Evolutionary conservation across 2,888 invertebrate genomes (phyloP).

Genomic region (Bhutanitis thaidina): DNA sequence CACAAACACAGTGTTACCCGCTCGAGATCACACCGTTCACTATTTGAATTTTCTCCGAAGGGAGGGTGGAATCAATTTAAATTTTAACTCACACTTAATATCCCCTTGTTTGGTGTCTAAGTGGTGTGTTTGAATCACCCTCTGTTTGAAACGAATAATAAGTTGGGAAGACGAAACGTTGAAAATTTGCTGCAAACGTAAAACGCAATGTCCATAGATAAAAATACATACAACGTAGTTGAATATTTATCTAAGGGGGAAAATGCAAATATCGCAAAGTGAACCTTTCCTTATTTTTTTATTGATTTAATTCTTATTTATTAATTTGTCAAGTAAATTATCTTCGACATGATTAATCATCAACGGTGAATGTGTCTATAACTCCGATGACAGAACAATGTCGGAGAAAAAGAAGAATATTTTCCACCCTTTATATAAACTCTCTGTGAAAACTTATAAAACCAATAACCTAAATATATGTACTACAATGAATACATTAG

Average conservation of each 20-base stretch:
- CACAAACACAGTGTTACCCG: conserved; percentile 69
- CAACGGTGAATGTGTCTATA: no score
- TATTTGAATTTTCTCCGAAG: conserved; percentile 72
- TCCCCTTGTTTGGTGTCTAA: conserved; percentile 80
- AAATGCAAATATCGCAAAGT: conserved; percentile 15
- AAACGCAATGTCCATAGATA: conserved; percentile 14
- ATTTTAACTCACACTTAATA: conserved; percentile 80
- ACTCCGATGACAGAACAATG: no score
- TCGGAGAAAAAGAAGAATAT: no score
- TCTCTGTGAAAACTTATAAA: no score
- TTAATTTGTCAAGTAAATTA: no score
- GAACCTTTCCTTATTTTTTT: no score
- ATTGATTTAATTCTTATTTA: no score
- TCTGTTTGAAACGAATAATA: conserved; percentile 73
- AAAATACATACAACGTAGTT: neutral
- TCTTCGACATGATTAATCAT: no score
- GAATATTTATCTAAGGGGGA: conserved; percentile 12
- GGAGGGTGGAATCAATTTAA: conserved; percentile 79
- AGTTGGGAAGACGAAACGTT: conserved; percentile 67
- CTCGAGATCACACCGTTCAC: conserved; percentile 74
- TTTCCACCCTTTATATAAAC: no score
- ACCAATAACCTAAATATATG: no score
- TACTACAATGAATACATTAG: no score
- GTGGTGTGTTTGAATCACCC: conserved; percentile 78
- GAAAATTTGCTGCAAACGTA: conserved; percentile 42